phyloP scores from a whole-genome alignment of 2,113 vertebrate genomes.

The Uropsilus gracilis region DNA sequence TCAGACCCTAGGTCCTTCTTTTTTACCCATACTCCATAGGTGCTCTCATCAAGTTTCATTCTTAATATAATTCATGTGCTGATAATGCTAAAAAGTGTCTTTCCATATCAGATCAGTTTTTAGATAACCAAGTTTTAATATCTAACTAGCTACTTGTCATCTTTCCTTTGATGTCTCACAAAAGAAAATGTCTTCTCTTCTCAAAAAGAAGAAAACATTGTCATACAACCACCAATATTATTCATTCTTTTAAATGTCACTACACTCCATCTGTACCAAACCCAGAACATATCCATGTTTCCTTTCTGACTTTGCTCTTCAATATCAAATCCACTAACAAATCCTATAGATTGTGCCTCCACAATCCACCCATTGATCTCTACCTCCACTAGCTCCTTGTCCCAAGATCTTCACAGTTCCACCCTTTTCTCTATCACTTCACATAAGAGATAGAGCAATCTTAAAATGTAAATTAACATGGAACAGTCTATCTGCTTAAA shows the following conservation, averaged over 20 bases:
- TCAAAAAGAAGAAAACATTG: neutral
- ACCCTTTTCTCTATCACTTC: neutral
- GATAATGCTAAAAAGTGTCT: neutral
- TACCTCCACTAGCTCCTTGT: neutral
- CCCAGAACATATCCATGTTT: neutral
- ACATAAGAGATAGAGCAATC: neutral
- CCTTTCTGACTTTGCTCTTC: neutral
- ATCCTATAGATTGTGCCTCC: neutral
- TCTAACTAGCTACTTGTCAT: neutral
- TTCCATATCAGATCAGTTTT: neutral
- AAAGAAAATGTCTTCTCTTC: neutral
- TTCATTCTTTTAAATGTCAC: neutral
- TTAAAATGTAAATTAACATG: neutral
- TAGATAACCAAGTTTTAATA: neutral
- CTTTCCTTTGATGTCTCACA: neutral
- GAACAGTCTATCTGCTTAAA: neutral
- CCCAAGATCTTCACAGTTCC: neutral
- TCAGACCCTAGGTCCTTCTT: neutral
- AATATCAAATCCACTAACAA: neutral
- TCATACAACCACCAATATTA: neutral
- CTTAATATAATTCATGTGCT: neutral
- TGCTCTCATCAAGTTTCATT: neutral
- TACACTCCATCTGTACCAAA: neutral
- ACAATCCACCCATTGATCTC: neutral
- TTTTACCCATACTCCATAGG: neutral